A percentile compares a stretch with the other conserved stretches of the same genome.
phyloP scores from a whole-genome alignment of 2,113 vertebrate genomes.

The Lagopus muta region DNA sequence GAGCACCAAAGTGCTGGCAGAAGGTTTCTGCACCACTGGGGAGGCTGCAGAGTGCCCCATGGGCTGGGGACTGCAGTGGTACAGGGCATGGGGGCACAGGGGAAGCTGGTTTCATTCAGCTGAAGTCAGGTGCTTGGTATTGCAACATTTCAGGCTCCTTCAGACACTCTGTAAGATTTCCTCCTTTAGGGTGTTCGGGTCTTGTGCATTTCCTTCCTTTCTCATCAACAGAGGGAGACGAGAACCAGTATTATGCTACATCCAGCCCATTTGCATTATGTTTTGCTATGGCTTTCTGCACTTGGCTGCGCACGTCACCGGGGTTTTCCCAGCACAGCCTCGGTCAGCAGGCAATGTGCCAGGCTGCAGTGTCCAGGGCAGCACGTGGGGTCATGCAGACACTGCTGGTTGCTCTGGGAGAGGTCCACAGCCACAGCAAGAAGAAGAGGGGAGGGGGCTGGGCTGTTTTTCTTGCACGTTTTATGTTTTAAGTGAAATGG shows the following conservation, averaged over 20 bases:
- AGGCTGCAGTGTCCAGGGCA: neutral
- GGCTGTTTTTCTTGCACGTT: neutral
- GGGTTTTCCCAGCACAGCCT: neutral
- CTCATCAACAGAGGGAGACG: neutral
- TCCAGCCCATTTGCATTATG: neutral
- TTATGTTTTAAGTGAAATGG: conserved; percentile 27
- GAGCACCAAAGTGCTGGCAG: neutral
- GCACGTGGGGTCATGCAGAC: neutral
- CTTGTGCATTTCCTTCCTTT: neutral
- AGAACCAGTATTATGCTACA: neutral
- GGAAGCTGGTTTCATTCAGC: neutral
- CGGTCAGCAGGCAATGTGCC: neutral
- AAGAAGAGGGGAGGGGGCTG: neutral
- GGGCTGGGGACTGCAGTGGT: neutral
- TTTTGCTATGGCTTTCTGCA: neutral
- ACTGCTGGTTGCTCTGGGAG: neutral
- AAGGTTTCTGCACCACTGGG: neutral
- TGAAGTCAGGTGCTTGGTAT: neutral
- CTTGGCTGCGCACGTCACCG: neutral
- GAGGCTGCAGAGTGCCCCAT: neutral
- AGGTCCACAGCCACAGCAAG: neutral
- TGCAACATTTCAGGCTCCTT: neutral
- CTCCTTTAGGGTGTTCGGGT: neutral
- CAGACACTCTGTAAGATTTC: neutral
- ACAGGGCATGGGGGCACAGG: neutral